phyloP scores from a whole-genome alignment of 2,797 vertebrate species.

The Microhierax caerulescens region DNA sequence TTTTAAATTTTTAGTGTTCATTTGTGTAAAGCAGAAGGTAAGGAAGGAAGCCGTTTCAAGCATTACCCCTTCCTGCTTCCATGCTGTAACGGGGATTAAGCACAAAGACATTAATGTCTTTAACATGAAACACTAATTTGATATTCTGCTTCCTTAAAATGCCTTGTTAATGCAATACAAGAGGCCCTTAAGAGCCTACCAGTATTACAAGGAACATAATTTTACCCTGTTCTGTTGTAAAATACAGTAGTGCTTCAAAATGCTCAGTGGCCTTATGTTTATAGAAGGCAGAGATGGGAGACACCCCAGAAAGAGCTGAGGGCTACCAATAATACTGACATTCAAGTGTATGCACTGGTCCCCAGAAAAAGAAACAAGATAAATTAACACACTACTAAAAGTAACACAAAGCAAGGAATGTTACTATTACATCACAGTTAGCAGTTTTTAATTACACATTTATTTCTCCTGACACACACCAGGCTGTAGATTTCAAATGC shows the following conservation, averaged over 20 bases:
- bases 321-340: slow-evolving; percentile 15
- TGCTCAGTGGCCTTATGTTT: slow-evolving; percentile 48
- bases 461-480: neutral
- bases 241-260: slow-evolving; percentile 47
- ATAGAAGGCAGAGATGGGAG: slow-evolving; percentile 21
- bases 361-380: neutral
- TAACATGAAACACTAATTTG: slow-evolving; percentile 73
- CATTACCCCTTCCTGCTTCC: slow-evolving; percentile 62
- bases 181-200: slow-evolving; percentile 49
- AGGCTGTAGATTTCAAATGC: neutral
- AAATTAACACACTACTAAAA: slow-evolving; percentile 1
- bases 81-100: slow-evolving; percentile 61
- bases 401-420: neutral
- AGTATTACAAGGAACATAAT: slow-evolving; percentile 44
- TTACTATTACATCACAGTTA: neutral
- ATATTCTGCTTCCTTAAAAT: slow-evolving; percentile 73
- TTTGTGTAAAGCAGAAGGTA: neutral
- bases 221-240: slow-evolving; percentile 40
- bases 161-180: slow-evolving; percentile 62
- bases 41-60: slow-evolving; percentile 57
- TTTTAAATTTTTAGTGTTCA: neutral
- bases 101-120: slow-evolving; percentile 72
- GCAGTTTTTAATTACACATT: neutral
- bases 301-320: neutral
- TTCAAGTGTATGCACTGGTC: neutral